Evolutionary conservation across 2,888 invertebrate species (phyloP), one percentile per base, ranked within the genome.

Genomic region (Himalopsyche kuldschensis): DNA sequence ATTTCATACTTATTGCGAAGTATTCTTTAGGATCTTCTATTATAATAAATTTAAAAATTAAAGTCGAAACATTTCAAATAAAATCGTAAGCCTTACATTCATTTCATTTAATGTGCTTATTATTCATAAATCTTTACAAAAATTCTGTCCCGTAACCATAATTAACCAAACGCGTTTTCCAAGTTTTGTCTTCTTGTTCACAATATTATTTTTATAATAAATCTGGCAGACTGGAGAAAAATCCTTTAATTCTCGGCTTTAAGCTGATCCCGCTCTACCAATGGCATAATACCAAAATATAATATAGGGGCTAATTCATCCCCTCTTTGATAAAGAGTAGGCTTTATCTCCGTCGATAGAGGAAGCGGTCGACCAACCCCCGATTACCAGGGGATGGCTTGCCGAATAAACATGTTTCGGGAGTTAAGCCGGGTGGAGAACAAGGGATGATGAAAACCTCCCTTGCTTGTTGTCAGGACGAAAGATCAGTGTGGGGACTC

Each of bases 311-410:
- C 79, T 82, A 79, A 82, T 82, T 79, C 79, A 69, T 79, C 69
- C 69, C 69, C 69, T 69, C 69, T 69, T 10, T 24, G 69, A 69
- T 69, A 27, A 69, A 24, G 69, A 15, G 69, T 27, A 27, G 69
- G 30, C 69, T 69, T 69, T 27, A 69, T 69, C 69, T 69, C 69
- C 8, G 69, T 15, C 27, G 20, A 24, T 27, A 63, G 24, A 69
- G 69, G 69, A 69, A 69, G 69, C 78, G 78, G 79, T 82, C 78
- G 78, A 75, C 82, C 82, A 82, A 82, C 82, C 82, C 82, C 79
- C 55, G 79, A 79, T 79, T 79, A 76, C 69, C 63, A 46, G 20
- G 80, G 80, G 63, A 63, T 63, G 79, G 80, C 69, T 35, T 27
- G 63, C 63, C 30, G 55, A 80, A 80, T 80, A 69, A 80, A 80